phyloP scores from a whole-genome alignment of 2,888 invertebrate genomes.

The Harpalus rufipes region DNA sequence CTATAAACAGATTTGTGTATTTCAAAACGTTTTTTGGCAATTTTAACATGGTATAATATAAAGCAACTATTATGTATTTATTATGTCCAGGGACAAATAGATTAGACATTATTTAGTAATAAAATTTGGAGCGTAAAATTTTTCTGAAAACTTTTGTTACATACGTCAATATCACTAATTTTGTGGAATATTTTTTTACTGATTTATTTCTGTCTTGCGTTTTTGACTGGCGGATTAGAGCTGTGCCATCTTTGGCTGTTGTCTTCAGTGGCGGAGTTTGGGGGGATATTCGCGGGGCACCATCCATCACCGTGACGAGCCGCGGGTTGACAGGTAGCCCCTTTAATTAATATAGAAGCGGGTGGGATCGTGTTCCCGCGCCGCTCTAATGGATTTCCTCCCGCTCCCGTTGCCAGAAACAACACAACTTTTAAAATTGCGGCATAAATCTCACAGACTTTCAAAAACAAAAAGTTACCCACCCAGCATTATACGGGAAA shows the following conservation, averaged over 20 bases:
- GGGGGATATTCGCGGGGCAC: conserved; percentile 61
- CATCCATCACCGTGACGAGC: conserved; percentile 74
- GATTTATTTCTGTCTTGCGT: neutral
- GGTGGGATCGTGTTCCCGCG: neutral
- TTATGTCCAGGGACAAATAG: too few relatives aligned
- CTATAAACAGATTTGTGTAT: too few relatives aligned
- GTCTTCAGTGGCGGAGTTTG: conserved; percentile 27
- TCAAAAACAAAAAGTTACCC: conserved; percentile 1
- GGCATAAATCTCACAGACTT: conserved; percentile 52
- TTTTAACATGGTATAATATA: too few relatives aligned
- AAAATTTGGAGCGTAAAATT: too few relatives aligned
- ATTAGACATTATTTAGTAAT: too few relatives aligned
- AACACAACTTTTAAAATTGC: conserved; percentile 62
- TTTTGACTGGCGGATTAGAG: too few relatives aligned
- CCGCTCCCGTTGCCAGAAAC: conserved; percentile 16
- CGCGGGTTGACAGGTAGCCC: conserved; percentile 76
- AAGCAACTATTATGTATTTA: too few relatives aligned
- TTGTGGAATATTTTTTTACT: neutral
- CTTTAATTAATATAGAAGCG: conserved; percentile 76
- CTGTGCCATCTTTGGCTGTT: neutral
- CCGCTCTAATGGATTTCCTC: conserved; percentile 33
- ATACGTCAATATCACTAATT: neutral
- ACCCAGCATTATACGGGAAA: too few relatives aligned
- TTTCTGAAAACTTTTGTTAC: too few relatives aligned
- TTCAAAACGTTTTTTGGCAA: too few relatives aligned